Conservation (phyloP, 2,113 vertebrate species). For the Peromyscus leucopus region DNA sequence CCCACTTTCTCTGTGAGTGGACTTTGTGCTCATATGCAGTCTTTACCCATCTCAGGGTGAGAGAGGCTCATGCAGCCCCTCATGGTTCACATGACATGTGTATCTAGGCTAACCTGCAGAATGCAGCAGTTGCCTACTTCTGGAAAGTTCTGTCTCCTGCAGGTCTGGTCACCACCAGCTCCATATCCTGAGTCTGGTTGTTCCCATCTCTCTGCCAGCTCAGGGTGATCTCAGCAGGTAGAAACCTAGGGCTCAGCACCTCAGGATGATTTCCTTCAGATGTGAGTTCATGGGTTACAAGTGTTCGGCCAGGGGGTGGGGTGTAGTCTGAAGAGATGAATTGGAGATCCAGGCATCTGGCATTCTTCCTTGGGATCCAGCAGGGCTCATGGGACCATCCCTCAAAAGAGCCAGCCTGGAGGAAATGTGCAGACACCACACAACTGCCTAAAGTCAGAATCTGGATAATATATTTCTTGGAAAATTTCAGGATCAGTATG, state of each 20-base stretch:
- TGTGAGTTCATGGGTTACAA: neutral
- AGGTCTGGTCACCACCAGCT: no score
- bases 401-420: neutral
- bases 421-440: neutral
- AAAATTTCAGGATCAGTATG: neutral
- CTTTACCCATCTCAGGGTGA: neutral
- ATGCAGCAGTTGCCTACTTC: neutral
- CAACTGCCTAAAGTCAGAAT: neutral
- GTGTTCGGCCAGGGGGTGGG: neutral
- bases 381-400: no score
- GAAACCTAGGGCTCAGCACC: neutral
- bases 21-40: neutral
- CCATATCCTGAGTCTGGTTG: neutral
- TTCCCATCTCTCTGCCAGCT: neutral
- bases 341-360: neutral
- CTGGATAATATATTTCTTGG: neutral
- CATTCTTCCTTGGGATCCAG: neutral
- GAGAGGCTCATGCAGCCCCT: constrained; percentile 46
- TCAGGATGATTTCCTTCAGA: neutral
- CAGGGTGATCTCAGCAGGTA: neutral
- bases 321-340: neutral
- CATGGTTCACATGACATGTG: constrained; percentile 75
- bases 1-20: neutral
- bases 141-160: neutral
- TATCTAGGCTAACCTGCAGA: neutral